Conservation (phyloP, 2,797 vertebrate species). For the Xenops minutus region DNA sequence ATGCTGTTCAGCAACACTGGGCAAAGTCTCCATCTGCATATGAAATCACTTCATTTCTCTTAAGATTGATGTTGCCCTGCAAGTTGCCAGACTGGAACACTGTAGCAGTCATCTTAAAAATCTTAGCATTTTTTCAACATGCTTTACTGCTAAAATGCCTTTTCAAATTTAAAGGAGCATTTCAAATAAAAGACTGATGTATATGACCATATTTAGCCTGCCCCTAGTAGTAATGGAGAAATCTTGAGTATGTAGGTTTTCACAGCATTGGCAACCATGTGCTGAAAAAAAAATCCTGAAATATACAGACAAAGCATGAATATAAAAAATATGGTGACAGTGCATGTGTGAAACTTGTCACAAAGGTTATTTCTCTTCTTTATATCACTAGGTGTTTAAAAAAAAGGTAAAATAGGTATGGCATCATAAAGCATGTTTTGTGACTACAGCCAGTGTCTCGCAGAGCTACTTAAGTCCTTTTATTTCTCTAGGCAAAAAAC, state of each 20-base stretch:
- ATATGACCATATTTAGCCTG: background rate
- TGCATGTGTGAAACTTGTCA: background rate
- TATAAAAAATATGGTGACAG: background rate
- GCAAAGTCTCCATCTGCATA: slow-evolving; percentile 42
- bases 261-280: background rate
- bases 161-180: background rate
- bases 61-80: slow-evolving; percentile 51
- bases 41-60: slow-evolving; percentile 36
- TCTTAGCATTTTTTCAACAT: slow-evolving; percentile 1
- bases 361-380: background rate
- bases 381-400: background rate
- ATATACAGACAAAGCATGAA: background rate
- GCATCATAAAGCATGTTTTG: background rate
- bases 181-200: background rate
- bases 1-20: slow-evolving; percentile 13
- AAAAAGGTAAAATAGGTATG: background rate
- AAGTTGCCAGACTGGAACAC: slow-evolving; percentile 35
- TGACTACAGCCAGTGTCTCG: background rate
- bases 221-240: background rate
- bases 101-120: slow-evolving; percentile 34
- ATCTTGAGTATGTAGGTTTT: background rate
- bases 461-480: background rate
- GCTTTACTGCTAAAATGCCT: background rate
- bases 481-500: slow-evolving; percentile 86
- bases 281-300: background rate